These are phyloP conservation scores for Pterocles burchelli DNA, from an alignment of 2,113 vertebrate genomes.

Conservation along the genomic window DNA sequence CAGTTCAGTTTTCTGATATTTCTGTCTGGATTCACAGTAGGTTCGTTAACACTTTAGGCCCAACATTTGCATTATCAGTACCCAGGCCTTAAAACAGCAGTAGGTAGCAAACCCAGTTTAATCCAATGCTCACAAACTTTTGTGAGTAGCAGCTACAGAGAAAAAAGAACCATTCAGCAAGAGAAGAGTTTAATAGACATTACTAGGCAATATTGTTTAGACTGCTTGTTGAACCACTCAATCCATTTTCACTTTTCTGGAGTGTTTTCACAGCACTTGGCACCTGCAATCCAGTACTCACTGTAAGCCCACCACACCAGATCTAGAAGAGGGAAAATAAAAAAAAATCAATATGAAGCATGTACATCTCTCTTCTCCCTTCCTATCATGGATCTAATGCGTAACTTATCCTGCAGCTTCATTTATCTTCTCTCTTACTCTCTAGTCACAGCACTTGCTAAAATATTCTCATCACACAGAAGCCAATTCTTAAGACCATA, in stretches of 20 bases:
- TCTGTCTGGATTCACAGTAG: conserved; percentile 15
- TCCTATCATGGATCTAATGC: neutral
- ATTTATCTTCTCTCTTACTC: neutral
- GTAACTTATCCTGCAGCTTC: neutral
- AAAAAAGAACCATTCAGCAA: conserved; percentile 29
- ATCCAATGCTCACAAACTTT: conserved; percentile 42
- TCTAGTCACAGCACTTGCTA: neutral
- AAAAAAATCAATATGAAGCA: neutral
- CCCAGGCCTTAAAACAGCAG: conserved; percentile 54
- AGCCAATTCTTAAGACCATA: neutral
- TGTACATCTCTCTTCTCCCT: neutral
- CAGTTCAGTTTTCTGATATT: conserved; percentile 11
- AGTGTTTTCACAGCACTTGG: conserved; percentile 86
- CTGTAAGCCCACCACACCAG: conserved; percentile 89
- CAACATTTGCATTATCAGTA: conserved; percentile 17
- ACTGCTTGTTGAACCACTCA: conserved; percentile 80
- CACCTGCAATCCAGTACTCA: conserved; percentile 89
- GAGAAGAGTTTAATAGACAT: neutral
- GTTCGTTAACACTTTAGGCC: conserved; percentile 17
- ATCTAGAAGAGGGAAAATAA: conserved; percentile 72
- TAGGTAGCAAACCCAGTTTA: conserved; percentile 37
- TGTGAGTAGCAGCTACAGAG: conserved; percentile 45
- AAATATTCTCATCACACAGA: neutral
- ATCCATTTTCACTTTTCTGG: conserved; percentile 83
- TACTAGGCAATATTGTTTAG: conserved; percentile 82